Evolutionary conservation across 2,113 vertebrate genomes (phyloP).

Genomic region (Anguilla rostrata): DNA sequence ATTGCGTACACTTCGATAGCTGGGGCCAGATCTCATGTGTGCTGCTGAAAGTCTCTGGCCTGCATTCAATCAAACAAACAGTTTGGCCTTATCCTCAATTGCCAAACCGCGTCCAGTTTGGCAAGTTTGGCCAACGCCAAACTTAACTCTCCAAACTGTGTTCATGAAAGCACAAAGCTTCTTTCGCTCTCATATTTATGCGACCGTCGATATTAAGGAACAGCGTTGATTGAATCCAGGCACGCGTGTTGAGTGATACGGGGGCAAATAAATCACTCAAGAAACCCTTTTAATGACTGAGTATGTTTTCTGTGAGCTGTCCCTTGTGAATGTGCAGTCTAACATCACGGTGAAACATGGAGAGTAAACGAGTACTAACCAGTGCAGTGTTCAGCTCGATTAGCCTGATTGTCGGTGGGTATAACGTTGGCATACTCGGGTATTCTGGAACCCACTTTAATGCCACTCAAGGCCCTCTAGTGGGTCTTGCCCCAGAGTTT

Average conservation of each 20-base stretch:
- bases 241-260: background rate
- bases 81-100: background rate
- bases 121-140: background rate
- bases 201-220: background rate
- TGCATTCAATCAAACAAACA: background rate
- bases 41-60: background rate
- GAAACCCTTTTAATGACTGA: background rate
- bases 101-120: background rate
- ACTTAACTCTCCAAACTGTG: background rate
- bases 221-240: background rate
- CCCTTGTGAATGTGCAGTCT: background rate
- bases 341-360: background rate
- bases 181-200: background rate
- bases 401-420: no score
- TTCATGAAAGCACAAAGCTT: background rate
- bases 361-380: background rate
- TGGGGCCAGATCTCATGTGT: background rate
- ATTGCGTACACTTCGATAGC: background rate
- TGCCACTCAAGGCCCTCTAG: no score
- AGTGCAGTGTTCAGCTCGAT: background rate
- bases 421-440: no score
- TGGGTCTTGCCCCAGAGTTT: no score
- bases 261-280: background rate
- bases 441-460: background rate
- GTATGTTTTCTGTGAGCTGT: background rate